Evolutionary conservation across 2,888 invertebrate species (phyloP).

Genomic region (Hydriomena furcata): DNA sequence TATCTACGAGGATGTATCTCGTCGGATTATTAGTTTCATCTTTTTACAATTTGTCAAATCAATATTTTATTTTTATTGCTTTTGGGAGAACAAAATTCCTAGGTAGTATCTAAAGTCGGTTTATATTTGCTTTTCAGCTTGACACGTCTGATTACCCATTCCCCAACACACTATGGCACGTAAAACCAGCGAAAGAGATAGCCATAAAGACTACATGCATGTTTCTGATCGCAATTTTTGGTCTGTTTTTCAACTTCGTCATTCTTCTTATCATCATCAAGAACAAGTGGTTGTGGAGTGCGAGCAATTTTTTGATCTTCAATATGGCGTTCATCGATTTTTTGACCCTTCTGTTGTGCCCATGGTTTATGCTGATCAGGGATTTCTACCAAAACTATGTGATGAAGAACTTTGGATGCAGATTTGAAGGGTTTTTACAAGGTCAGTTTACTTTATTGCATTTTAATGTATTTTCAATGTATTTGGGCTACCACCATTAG

Average conservation of each 20-base stretch:
- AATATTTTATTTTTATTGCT: neutral
- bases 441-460: slow-evolving; percentile 64
- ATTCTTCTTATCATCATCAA: slow-evolving; percentile 85
- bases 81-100: too few species aligned
- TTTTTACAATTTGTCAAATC: too few species aligned
- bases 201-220: slow-evolving; percentile 84
- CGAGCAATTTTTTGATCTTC: slow-evolving; percentile 88
- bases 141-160: slow-evolving; percentile 75
- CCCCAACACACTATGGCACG: slow-evolving; percentile 87
- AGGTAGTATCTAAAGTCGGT: too few species aligned
- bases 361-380: slow-evolving; percentile 89
- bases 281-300: slow-evolving; percentile 85
- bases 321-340: slow-evolving; percentile 90
- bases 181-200: slow-evolving; percentile 84
- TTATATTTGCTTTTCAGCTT: slow-evolving; percentile 49
- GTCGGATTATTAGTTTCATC: too few species aligned
- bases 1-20: too few species aligned
- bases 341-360: slow-evolving; percentile 86
- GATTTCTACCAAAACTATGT: slow-evolving; percentile 92
- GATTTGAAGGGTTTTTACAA: slow-evolving; percentile 90
- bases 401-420: slow-evolving; percentile 89
- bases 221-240: slow-evolving; percentile 84
- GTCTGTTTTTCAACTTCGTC: slow-evolving; percentile 86
- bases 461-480: too few species aligned
- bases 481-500: too few species aligned